phyloP scores from a whole-genome alignment of 2,888 invertebrate genomes.

The Lepidocyrtoides sp. region DNA sequence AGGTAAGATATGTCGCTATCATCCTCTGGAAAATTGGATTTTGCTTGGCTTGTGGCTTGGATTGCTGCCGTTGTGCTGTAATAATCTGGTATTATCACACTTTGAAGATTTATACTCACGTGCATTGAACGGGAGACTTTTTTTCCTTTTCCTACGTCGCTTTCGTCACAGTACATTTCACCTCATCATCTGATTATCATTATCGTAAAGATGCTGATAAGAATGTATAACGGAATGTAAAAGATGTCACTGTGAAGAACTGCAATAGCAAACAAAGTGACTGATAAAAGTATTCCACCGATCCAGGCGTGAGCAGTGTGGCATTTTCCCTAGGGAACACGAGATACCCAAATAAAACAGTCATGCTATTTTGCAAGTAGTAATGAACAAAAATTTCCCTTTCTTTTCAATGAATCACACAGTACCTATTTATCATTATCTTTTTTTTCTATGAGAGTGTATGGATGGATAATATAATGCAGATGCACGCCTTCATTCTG shows the following conservation, averaged over 20 bases:
- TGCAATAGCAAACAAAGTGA: not conserved
- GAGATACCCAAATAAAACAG: too few relatives aligned
- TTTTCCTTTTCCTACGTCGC: not conserved
- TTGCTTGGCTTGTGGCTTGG: not conserved
- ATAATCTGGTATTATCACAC: not conserved
- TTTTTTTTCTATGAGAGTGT: not conserved
- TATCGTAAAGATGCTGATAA: constrained; percentile 15
- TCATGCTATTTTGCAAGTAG: too few relatives aligned
- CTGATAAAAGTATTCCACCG: not conserved
- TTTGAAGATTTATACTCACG: not conserved
- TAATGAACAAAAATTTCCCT: too few relatives aligned
- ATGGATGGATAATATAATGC: not conserved
- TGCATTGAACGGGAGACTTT: too few relatives aligned
- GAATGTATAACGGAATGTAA: not conserved
- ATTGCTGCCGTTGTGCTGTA: not conserved
- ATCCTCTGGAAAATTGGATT: constrained; percentile 4
- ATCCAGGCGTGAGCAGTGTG: not conserved
- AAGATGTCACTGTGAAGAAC: not conserved
- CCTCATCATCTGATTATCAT: constrained; percentile 7
- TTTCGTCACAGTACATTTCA: constrained; percentile 7
- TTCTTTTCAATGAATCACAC: not conserved
- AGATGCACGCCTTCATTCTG: too few relatives aligned
- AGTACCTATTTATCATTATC: not conserved
- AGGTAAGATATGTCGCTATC: not conserved
- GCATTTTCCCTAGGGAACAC: not conserved